Evolutionary conservation across 2,113 vertebrate species (phyloP).

Genomic region (Upupa epops): DNA sequence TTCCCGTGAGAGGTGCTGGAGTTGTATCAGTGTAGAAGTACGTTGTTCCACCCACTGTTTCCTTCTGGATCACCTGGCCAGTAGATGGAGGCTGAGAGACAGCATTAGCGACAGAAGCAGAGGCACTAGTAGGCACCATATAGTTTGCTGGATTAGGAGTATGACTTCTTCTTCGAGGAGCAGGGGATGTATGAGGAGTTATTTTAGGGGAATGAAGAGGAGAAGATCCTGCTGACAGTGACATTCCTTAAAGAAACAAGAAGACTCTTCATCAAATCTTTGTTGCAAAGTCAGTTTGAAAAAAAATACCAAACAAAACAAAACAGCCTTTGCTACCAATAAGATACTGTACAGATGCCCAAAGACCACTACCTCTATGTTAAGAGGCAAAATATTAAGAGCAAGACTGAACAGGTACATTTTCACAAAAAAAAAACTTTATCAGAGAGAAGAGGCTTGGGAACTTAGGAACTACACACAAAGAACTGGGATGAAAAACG

Average conservation of each 20-base stretch:
- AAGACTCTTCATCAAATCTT: not conserved
- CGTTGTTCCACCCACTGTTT: slow-evolving; percentile 97
- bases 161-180: slow-evolving; percentile 95
- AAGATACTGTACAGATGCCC: not conserved
- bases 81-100: slow-evolving; percentile 81
- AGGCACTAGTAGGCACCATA: slow-evolving; percentile 93
- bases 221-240: slow-evolving; percentile 95
- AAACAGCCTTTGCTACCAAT: not conserved
- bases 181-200: slow-evolving; percentile 96
- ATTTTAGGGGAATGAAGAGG: slow-evolving; percentile 99
- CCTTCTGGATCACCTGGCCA: slow-evolving; percentile 95
- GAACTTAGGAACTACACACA: not conserved
- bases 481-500: not conserved
- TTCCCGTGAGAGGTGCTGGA: slow-evolving; percentile 91
- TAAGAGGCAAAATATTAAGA: not conserved
- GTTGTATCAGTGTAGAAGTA: slow-evolving; percentile 99
- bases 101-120: slow-evolving; percentile 81
- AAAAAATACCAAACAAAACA: not conserved
- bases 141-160: slow-evolving; percentile 96
- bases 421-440: not conserved
- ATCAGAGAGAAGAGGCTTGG: not conserved
- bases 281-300: not conserved
- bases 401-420: not conserved
- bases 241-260: slow-evolving; percentile 87
- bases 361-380: not conserved